Percentiles rank a stretch among this genome's conserved stretches.
These are phyloP conservation scores for Atta cephalotes DNA, from an alignment of 1,140 invertebrate genomes.

Conservation along the genomic window DNA sequence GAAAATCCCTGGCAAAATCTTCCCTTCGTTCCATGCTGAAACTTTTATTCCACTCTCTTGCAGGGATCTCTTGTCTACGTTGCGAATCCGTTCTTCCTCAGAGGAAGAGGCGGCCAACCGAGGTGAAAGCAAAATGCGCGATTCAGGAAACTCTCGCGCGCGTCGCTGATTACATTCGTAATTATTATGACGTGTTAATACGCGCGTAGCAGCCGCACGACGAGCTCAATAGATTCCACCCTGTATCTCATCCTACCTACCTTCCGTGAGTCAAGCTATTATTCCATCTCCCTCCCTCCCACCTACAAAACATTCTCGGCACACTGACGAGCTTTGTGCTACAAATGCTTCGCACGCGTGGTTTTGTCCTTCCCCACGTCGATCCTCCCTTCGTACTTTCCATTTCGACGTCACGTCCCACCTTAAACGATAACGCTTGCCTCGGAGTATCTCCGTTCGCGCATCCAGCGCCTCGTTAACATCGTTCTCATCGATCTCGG, in stretches of 20 bases:
- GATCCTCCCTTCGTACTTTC: constrained; percentile 45
- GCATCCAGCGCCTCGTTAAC: constrained; percentile 53
- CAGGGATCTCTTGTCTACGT: constrained; percentile 9
- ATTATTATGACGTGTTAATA: constrained; percentile 81
- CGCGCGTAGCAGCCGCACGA: constrained; percentile 69
- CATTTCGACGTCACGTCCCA: constrained; percentile 58
- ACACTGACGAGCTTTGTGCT: constrained; percentile 71
- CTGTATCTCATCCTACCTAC: constrained; percentile 73
- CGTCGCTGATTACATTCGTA: constrained; percentile 78
- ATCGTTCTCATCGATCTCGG: constrained; percentile 57
- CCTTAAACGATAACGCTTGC: constrained; percentile 55
- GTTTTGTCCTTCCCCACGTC: constrained; percentile 8
- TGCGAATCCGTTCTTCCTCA: constrained; percentile 11
- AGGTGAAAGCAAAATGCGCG: constrained; percentile 62
- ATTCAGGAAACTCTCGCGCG: constrained; percentile 67
- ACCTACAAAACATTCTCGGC: constrained; percentile 61
- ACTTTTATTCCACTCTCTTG: constrained; percentile 56
- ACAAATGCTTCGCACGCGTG: constrained; percentile 71
- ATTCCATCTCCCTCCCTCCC: neutral
- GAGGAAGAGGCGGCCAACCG: constrained; percentile 22
- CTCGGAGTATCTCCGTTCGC: constrained; percentile 56
- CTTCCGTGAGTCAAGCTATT: constrained; percentile 35
- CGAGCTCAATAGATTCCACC: constrained; percentile 77
- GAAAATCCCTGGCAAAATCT: constrained; percentile 40
- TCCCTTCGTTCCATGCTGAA: neutral